Conservation (phyloP, 2,113 vertebrate species). For the Coracopsis vasa region DNA sequence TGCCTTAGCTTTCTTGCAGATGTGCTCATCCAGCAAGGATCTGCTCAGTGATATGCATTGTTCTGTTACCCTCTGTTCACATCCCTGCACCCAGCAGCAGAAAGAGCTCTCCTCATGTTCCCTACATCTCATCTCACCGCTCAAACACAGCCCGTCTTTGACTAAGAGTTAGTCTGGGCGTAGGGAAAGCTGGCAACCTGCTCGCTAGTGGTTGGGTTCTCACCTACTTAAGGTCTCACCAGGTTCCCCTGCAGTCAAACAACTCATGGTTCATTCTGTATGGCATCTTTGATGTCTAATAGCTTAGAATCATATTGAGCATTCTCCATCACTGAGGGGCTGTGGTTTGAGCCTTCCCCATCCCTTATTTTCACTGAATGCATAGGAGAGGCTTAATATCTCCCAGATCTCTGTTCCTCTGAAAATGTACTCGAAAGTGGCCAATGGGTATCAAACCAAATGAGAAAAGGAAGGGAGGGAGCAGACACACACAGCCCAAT, state of each 20-base stretch:
- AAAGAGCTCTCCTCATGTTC: background rate
- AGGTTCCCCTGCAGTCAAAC: background rate
- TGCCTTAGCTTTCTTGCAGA: background rate
- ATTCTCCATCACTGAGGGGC: background rate
- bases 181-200: background rate
- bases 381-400: background rate
- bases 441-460: background rate
- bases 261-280: background rate
- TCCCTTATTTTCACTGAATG: background rate
- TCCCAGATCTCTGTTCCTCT: background rate
- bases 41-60: rapidly evolving
- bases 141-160: background rate
- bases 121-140: background rate
- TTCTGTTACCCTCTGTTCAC: background rate
- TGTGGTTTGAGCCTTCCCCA: background rate
- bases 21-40: background rate
- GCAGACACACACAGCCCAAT: background rate
- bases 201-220: background rate
- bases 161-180: background rate
- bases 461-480: background rate
- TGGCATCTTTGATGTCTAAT: background rate
- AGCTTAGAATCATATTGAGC: background rate
- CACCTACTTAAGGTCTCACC: background rate
- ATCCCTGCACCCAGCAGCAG: background rate
- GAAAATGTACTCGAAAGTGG: background rate